A percentile compares a stretch with the other conserved stretches of the same genome.
These are phyloP conservation scores for Antechinus stuartii DNA, from an alignment of 2,113 vertebrate species.

Conservation along the genomic window DNA sequence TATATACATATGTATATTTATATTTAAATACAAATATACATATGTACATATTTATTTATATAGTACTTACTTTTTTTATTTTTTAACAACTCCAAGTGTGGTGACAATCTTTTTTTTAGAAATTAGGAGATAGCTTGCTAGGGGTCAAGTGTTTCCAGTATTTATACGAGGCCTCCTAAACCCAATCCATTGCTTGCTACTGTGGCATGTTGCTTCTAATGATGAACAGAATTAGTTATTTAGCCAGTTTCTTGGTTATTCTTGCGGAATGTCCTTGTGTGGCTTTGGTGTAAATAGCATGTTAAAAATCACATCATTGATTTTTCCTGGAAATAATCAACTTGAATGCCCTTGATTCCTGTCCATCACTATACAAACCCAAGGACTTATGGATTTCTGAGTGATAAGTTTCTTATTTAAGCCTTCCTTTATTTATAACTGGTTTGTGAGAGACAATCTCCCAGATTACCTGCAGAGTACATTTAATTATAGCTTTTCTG, in stretches of 20 bases:
- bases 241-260: background rate
- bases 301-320: background rate
- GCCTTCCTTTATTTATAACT: slow-evolving; percentile 26
- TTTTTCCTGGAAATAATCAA: background rate
- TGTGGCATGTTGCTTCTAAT: background rate
- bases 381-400: background rate
- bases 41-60: too few relatives aligned
- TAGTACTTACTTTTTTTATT: too few relatives aligned
- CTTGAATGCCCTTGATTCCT: background rate
- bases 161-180: background rate
- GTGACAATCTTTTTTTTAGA: background rate
- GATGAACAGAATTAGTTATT: background rate
- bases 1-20: too few relatives aligned
- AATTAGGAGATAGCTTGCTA: too few relatives aligned
- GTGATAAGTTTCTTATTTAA: slow-evolving; percentile 16
- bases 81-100: too few relatives aligned
- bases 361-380: background rate
- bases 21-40: too few relatives aligned
- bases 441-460: slow-evolving; percentile 50
- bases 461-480: slow-evolving; percentile 2
- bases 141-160: too few relatives aligned
- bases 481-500: slow-evolving; percentile 49
- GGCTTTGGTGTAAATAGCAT: background rate
- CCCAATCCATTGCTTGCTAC: background rate
- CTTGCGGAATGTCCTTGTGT: background rate